These are phyloP conservation scores for Sitta carolinensis DNA, from an alignment of 2,797 vertebrate species.

Conservation along the genomic window DNA sequence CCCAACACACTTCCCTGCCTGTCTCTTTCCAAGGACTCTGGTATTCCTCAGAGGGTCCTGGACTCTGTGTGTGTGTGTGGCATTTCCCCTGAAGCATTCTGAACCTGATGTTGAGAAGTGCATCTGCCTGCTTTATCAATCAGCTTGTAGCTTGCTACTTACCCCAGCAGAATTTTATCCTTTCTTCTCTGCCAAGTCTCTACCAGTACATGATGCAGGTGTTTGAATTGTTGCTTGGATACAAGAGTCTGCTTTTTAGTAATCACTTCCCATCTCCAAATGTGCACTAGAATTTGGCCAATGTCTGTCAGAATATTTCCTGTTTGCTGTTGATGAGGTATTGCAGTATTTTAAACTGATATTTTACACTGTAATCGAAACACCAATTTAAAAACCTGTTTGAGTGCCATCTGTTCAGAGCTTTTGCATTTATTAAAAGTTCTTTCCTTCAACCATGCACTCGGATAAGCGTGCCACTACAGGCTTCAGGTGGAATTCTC, in stretches of 20 bases:
- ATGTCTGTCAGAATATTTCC: background rate
- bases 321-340: background rate
- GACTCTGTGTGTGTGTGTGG: background rate
- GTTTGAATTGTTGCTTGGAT: constrained; percentile 35
- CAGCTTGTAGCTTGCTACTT: background rate
- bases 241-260: background rate
- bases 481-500: background rate
- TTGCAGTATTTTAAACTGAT: background rate
- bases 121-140: background rate
- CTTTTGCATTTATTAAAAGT: background rate
- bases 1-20: background rate
- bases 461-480: background rate
- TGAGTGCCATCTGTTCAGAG: background rate
- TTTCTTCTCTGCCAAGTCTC: background rate
- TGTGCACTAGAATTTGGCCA: background rate
- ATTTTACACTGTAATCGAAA: background rate
- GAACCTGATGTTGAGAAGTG: background rate
- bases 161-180: background rate
- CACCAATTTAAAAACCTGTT: background rate
- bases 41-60: background rate
- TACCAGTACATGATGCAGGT: background rate
- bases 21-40: background rate
- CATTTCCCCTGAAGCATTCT: background rate
- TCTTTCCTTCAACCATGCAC: background rate
- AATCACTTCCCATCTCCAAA: background rate